phyloP scores from a whole-genome alignment of 2,888 invertebrate species.

The Apodemia mormo region DNA sequence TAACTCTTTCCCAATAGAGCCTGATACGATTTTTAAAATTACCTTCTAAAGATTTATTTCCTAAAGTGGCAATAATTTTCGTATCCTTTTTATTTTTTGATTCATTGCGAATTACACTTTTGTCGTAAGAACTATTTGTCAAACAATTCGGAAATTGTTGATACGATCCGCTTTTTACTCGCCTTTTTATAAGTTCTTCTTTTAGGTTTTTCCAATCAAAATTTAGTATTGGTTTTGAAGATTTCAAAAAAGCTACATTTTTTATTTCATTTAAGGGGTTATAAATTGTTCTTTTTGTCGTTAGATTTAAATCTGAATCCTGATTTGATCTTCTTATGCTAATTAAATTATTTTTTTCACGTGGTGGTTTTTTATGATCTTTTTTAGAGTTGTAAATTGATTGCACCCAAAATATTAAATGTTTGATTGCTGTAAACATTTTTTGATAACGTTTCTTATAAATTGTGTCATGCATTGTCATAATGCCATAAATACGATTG shows the following conservation, averaged over 20 bases:
- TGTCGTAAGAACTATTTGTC: background rate
- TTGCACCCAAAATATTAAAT: constrained; percentile 46
- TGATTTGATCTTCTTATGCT: background rate
- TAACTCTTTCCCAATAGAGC: background rate
- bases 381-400: background rate
- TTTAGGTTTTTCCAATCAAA: background rate
- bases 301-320: background rate
- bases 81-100: background rate
- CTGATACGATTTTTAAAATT: background rate
- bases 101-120: background rate
- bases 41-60: background rate
- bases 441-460: constrained; percentile 21
- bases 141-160: background rate
- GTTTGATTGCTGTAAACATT: constrained; percentile 29
- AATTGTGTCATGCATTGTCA: constrained; percentile 23
- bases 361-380: background rate
- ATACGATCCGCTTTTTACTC: background rate
- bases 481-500: constrained; percentile 42
- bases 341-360: background rate
- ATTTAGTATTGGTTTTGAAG: no score
- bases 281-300: background rate
- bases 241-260: no score
- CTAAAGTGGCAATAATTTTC: background rate
- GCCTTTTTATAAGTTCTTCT: background rate
- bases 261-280: no score